Base-by-base conservation (phyloP, 2,888 invertebrate species). In the Cerceris rybyensis region DNA sequence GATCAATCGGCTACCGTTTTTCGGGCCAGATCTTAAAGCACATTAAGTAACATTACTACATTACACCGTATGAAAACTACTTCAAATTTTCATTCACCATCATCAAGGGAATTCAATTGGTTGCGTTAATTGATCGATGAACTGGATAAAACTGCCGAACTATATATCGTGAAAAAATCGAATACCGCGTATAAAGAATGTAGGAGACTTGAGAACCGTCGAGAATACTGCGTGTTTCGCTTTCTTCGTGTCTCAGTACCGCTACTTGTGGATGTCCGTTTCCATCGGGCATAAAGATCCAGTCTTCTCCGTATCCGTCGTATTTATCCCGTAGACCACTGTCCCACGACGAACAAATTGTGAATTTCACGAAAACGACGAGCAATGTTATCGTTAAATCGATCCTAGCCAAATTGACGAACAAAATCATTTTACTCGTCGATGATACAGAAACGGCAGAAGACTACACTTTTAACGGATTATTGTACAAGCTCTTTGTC, bases 211-310 rank as follows among this genome's bases (percentile, higher is more conserved):
- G 83, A 55, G 80, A 84, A 16, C 82, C 87, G 13, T 87, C 87
- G 8, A 91, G 85, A 64, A 90, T 70, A 14, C 82, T 86, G 7
- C 89, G 88, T 13, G 63, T 72, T 11, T 84, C 88, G 1, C 63
- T 76, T n/a, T 87, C 86, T 16, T 84, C 41, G 13, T 86, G 86
- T 73, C 90, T 92, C 2, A 93, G 78, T 50, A 92, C 88, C 1
- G 92, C 93, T 2, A 93, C 92, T 80, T 92, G 92, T 0, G 92
- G 91, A 16, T 89, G 86, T 11, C 88, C 92, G 60, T 91, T 88
- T 54, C 93, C 93, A 84, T 93, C 92, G 0, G 93, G 93, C 86
- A 93, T 91, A 60, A 92, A 92, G 17, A 93, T 92, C 93, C 93
- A 93, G 46, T 92, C 91, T 67, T 88, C 89, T 7, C 92, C 92